Conservation (phyloP, 2,888 invertebrate species). For the Sesamia inferens region DNA sequence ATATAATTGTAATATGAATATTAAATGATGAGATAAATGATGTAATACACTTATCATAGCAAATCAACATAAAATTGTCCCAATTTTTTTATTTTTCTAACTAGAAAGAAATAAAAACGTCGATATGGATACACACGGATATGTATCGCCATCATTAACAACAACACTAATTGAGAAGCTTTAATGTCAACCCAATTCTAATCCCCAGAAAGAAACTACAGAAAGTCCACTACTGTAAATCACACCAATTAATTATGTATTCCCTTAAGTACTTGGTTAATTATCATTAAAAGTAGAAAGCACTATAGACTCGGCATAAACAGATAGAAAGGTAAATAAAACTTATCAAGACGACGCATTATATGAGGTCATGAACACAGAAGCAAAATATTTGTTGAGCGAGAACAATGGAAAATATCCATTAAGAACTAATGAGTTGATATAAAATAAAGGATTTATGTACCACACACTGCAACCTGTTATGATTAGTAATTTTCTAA, state of each 20-base stretch:
- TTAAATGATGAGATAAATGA: not conserved
- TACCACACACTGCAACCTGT: slow-evolving; percentile 45
- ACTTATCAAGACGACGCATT: slow-evolving; percentile 65
- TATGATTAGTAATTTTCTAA: slow-evolving; percentile 14
- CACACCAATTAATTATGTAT: slow-evolving; percentile 56
- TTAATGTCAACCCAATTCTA: slow-evolving; percentile 36
- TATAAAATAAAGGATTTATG: slow-evolving; percentile 47
- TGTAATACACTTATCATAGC: not conserved
- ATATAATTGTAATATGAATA: not conserved
- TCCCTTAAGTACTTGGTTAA: slow-evolving; percentile 46
- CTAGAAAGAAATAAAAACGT: not conserved
- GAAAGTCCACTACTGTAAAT: slow-evolving; percentile 36
- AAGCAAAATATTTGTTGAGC: slow-evolving; percentile 69
- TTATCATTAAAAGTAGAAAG: slow-evolving; percentile 55
- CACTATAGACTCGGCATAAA: slow-evolving; percentile 41
- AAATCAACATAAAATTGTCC: not conserved
- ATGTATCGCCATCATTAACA: slow-evolving; percentile 12
- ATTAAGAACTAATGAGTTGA: slow-evolving; percentile 36
- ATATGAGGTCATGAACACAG: slow-evolving; percentile 71
- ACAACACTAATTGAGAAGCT: slow-evolving; percentile 23
- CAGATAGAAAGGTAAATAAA: slow-evolving; percentile 63
- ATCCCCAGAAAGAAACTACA: slow-evolving; percentile 37
- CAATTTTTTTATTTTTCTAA: not conserved
- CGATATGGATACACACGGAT: slow-evolving; percentile 1
- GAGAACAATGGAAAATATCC: slow-evolving; percentile 68